Evolutionary conservation across 2,888 invertebrate genomes (phyloP).

Genomic region (Venusia cambrica): DNA sequence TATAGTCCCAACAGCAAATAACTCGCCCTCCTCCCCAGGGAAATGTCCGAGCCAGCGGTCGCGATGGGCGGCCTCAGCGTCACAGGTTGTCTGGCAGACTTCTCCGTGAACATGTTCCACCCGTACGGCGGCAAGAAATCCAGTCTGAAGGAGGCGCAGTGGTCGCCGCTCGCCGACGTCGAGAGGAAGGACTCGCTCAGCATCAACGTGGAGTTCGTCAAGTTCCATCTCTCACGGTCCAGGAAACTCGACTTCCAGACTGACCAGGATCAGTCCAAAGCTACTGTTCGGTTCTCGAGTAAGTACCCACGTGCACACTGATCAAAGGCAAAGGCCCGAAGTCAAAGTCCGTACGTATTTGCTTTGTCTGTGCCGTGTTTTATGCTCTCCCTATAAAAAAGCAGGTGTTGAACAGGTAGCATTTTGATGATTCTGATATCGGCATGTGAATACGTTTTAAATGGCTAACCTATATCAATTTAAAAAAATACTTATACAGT

Average conservation of each 20-base stretch:
- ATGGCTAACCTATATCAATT: too few species aligned
- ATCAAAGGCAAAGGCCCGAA: too few species aligned
- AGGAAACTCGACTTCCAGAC: slow-evolving; percentile 91
- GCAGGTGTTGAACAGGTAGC: too few species aligned
- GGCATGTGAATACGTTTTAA: too few species aligned
- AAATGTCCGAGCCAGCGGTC: slow-evolving; percentile 82
- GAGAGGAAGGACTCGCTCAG: slow-evolving; percentile 97
- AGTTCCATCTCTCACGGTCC: slow-evolving; percentile 95
- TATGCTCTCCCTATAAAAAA: too few species aligned
- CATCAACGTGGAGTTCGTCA: slow-evolving; percentile 98
- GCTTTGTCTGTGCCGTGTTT: too few species aligned
- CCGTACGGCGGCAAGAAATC: slow-evolving; percentile 97
- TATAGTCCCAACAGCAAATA: too few species aligned
- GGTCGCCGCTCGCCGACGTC: slow-evolving; percentile 92
- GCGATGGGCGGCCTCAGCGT: slow-evolving; percentile 94
- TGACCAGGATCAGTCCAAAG: slow-evolving; percentile 87
- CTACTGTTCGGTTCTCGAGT: slow-evolving; percentile 96
- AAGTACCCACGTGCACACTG: too few species aligned
- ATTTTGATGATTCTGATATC: too few species aligned
- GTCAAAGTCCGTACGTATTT: too few species aligned
- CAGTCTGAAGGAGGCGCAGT: slow-evolving; percentile 86
- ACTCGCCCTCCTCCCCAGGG: slow-evolving; percentile 57
- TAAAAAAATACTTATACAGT: too few species aligned
- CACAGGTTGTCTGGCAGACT: slow-evolving; percentile 97
- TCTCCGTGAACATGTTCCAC: slow-evolving; percentile 98